Conservation (phyloP, 1,140 invertebrate species). For the Orius insidiosus region DNA sequence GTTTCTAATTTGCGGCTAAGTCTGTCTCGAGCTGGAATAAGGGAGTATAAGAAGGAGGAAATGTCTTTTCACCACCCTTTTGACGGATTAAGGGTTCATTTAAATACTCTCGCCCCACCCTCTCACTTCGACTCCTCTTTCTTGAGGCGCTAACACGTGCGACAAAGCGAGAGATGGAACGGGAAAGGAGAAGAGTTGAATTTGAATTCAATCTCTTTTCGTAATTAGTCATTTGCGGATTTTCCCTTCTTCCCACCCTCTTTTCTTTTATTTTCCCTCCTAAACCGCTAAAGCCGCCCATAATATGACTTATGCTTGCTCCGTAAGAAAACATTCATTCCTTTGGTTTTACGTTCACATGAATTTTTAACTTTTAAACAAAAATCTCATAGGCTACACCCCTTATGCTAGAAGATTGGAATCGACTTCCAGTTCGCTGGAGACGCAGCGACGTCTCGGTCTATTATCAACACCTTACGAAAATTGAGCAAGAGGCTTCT, state of each 20-base stretch:
- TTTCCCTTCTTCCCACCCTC: slow-evolving; percentile 6
- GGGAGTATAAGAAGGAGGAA: too few relatives aligned
- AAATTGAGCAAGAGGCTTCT: too few relatives aligned
- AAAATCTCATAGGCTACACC: too few relatives aligned
- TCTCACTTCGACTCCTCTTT: slow-evolving; percentile 2
- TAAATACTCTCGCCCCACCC: slow-evolving; percentile 9
- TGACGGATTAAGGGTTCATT: slow-evolving; percentile 16
- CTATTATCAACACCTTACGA: too few relatives aligned
- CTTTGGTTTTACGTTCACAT: background rate
- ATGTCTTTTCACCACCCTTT: background rate
- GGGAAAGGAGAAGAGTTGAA: slow-evolving; percentile 4
- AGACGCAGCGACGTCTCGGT: too few relatives aligned
- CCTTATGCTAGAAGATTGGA: too few relatives aligned
- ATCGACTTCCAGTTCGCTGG: too few relatives aligned
- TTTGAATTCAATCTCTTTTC: slow-evolving; percentile 16
- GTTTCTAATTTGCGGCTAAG: slow-evolving; percentile 10
- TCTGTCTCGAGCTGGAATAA: too few relatives aligned
- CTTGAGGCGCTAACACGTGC: slow-evolving; percentile 10
- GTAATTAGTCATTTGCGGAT: slow-evolving; percentile 16
- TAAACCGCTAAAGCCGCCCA: background rate
- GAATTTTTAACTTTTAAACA: too few relatives aligned
- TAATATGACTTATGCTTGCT: background rate
- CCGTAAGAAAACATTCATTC: background rate
- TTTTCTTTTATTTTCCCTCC: slow-evolving; percentile 5
- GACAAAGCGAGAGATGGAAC: background rate